A percentile compares a stretch with the other conserved stretches of the same genome.
These are phyloP conservation scores for Pectinophora gossypiella DNA, from an alignment of 1,140 invertebrate genomes.

Conservation along the genomic window DNA sequence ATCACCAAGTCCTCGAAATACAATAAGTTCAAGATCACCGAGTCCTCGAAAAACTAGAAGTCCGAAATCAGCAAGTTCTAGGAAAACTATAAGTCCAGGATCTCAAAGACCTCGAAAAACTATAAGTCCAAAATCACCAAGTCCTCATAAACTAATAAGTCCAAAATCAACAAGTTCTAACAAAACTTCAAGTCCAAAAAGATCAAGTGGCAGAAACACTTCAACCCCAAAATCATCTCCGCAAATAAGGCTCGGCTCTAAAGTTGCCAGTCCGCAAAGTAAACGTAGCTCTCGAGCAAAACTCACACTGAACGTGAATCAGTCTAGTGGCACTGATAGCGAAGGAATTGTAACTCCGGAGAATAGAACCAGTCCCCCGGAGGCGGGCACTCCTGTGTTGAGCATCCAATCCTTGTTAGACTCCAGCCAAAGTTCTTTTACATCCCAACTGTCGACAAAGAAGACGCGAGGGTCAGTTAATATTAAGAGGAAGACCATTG, in stretches of 20 bases:
- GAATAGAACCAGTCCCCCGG: constrained; percentile 36
- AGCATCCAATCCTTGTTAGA: constrained; percentile 50
- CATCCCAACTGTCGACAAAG: constrained; percentile 12
- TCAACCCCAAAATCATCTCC: constrained; percentile 33
- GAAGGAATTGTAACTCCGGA: constrained; percentile 42
- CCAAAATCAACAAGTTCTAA: background rate
- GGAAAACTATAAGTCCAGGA: background rate
- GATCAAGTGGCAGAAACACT: background rate
- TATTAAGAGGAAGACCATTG: constrained; percentile 36
- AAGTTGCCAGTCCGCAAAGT: background rate
- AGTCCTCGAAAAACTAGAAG: background rate
- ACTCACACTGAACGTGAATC: background rate
- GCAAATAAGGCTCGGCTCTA: constrained; percentile 11
- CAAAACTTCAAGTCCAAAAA: background rate
- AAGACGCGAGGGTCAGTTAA: constrained; percentile 5
- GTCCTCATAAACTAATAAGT: background rate
- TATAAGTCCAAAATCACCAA: background rate
- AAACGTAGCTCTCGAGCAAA: background rate
- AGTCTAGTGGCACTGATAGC: background rate
- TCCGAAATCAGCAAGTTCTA: background rate
- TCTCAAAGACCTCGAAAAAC: background rate
- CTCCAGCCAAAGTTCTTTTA: constrained; percentile 27
- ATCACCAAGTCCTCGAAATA: background rate
- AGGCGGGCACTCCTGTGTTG: constrained; percentile 43
- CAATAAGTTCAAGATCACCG: background rate